Evolutionary conservation across 2,797 vertebrate species (phyloP), one percentile per base, ranked within the genome.

Genomic region (Sphenopsis melanotis): DNA sequence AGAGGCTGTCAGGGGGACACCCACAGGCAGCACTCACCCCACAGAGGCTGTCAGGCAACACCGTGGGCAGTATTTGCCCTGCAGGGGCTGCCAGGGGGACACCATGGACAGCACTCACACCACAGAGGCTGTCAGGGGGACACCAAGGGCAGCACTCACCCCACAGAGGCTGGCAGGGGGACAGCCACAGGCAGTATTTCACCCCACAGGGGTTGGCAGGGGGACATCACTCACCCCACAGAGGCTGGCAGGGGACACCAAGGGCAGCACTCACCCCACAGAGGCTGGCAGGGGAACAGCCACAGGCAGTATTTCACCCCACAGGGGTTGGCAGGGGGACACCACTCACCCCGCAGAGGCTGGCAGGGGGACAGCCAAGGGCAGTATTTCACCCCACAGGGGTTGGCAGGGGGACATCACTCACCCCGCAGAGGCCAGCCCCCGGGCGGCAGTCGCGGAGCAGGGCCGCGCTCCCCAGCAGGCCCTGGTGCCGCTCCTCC

Each of bases 401-500:
- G 14, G 14, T 21, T 26, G 47, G 1, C 47, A 49, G 23, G 24
- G 24, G 24, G 9, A 49, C 49, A 49, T 14, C 69, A 21, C 74
- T 66, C 15, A 79, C 99, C 94, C 97, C 97, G 86, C 96, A 96
- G 46, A 88, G 98, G 65, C 94, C 96, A 41, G 97, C 96, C 29
- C 94, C 97, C 2, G 96, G 83, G 65, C 92, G 96, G 74, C 84
- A 97, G 32, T 98, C 95, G 3, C 94, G 85, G 83, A 97, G 97
- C 70, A 97, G 95, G 53, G 98, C 60, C 22, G 89, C 89, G 66
- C 52, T 87, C 7, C 97, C 87, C 3, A 84, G 14, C 8, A 98
- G 94, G 14, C 97, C 97, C 93, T 97, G 98, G 44, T 89, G 93
- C 55, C 78, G 97, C 17, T 98, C 97, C 84, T 99, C 99, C 88